Conservation (phyloP, 2,888 invertebrate species). For the Drosophila percnosoma region DNA sequence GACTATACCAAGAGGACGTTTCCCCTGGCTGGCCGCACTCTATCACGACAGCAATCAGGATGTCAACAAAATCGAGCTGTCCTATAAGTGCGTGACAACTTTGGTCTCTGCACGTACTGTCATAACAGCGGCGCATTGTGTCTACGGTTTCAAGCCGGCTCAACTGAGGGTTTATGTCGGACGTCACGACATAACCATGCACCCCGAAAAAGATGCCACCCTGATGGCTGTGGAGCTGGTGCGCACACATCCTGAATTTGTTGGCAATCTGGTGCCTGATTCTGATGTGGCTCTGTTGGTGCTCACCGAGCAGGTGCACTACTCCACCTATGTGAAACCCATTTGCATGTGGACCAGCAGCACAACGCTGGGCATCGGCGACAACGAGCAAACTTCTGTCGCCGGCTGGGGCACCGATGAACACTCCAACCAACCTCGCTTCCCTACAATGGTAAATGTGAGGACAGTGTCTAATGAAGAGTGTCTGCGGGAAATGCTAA, state of each 20-base stretch:
- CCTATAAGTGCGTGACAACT: slow-evolving; percentile 71
- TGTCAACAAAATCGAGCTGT: slow-evolving; percentile 77
- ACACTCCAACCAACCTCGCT: slow-evolving; percentile 55
- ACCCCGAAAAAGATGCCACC: slow-evolving; percentile 73
- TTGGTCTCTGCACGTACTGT: slow-evolving; percentile 69
- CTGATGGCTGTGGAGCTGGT: slow-evolving; percentile 66
- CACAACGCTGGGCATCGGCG: slow-evolving; percentile 67
- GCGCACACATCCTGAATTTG: slow-evolving; percentile 83
- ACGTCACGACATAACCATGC: slow-evolving; percentile 72
- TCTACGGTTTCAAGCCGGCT: slow-evolving; percentile 37
- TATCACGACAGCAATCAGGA: slow-evolving; percentile 45
- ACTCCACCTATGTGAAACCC: slow-evolving; percentile 67
- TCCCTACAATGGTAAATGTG: slow-evolving; percentile 60
- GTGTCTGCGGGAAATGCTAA: slow-evolving; percentile 60
- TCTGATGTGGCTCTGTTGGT: slow-evolving; percentile 58
- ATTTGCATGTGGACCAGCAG: slow-evolving; percentile 81
- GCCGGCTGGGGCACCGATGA: slow-evolving; percentile 86
- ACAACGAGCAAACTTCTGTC: slow-evolving; percentile 84
- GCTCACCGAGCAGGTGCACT: slow-evolving; percentile 37
- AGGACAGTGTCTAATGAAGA: slow-evolving; percentile 49
- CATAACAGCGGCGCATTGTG: slow-evolving; percentile 84
- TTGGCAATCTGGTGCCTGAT: slow-evolving; percentile 63
- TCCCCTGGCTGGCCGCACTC: slow-evolving; percentile 78
- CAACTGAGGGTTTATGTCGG: slow-evolving; percentile 81
- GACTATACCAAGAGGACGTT: slow-evolving; percentile 64